phyloP scores from a whole-genome alignment of 2,113 vertebrate genomes.

The Emydura subglobosa region DNA sequence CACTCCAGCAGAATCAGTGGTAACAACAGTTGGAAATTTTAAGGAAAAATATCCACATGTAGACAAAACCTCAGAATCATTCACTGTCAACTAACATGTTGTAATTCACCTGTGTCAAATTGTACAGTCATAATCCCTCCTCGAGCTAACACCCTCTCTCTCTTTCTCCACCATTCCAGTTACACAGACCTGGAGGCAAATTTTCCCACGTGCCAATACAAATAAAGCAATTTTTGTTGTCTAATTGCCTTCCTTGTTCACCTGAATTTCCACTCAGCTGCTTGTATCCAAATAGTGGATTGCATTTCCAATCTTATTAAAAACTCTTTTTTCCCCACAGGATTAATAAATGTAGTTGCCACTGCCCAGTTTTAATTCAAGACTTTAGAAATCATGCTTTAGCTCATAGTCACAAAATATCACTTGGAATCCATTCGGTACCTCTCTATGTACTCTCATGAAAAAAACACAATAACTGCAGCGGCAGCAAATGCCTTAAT shows the following conservation, averaged over 20 bases:
- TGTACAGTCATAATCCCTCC: fast-evolving
- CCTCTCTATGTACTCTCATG: neutral
- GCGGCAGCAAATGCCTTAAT: neutral
- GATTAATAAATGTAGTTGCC: neutral
- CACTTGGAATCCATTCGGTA: neutral
- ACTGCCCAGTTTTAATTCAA: neutral
- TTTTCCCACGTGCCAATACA: neutral
- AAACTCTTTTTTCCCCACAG: neutral
- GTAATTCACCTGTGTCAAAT: neutral
- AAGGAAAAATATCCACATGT: neutral
- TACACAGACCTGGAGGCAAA: fast-evolving
- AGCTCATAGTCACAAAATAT: neutral
- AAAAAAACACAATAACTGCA: fast-evolving
- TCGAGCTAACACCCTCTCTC: neutral
- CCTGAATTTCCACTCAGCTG: neutral
- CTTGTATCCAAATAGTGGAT: neutral
- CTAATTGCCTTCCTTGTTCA: neutral
- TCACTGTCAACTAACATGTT: neutral
- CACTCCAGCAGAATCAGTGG: neutral
- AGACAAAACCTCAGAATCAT: neutral
- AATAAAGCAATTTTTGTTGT: neutral
- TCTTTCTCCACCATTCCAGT: neutral
- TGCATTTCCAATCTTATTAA: neutral
- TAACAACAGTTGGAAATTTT: neutral
- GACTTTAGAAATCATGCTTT: neutral